These are phyloP conservation scores for Nanorana parkeri DNA, from an alignment of 2,113 vertebrate species.

Conservation along the genomic window DNA sequence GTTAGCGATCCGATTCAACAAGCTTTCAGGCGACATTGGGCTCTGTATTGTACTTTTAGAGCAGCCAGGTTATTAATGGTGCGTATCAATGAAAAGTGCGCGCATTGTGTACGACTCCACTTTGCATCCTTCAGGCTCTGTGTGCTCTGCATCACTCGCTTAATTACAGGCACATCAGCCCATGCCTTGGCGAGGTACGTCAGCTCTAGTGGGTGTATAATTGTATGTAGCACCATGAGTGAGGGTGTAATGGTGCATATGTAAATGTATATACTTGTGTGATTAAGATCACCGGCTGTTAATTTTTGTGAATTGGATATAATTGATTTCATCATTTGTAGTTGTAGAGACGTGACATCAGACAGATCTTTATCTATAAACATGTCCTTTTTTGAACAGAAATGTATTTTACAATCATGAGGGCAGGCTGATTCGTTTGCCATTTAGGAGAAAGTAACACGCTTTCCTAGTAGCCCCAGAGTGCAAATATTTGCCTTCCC, in stretches of 20 bases:
- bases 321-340: background rate
- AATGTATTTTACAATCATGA: background rate
- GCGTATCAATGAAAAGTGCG: constrained; percentile 15
- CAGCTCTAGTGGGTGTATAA: background rate
- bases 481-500: too few relatives aligned
- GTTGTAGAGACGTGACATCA: background rate
- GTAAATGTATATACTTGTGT: background rate
- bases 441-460: too few relatives aligned
- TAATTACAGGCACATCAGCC: constrained; percentile 44
- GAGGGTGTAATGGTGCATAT: background rate
- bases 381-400: too few relatives aligned
- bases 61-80: constrained; percentile 33
- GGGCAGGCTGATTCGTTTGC: background rate
- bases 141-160: background rate
- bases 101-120: background rate
- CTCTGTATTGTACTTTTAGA: constrained; percentile 6
- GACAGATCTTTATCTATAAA: background rate
- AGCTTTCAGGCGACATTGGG: background rate
- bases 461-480: too few relatives aligned
- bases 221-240: background rate
- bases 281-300: background rate
- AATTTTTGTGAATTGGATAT: background rate
- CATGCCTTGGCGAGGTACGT: background rate
- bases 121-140: constrained; percentile 12
- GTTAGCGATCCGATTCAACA: background rate